phyloP scores from a whole-genome alignment of 2,797 vertebrate species.

The Mastacembelus armatus region DNA sequence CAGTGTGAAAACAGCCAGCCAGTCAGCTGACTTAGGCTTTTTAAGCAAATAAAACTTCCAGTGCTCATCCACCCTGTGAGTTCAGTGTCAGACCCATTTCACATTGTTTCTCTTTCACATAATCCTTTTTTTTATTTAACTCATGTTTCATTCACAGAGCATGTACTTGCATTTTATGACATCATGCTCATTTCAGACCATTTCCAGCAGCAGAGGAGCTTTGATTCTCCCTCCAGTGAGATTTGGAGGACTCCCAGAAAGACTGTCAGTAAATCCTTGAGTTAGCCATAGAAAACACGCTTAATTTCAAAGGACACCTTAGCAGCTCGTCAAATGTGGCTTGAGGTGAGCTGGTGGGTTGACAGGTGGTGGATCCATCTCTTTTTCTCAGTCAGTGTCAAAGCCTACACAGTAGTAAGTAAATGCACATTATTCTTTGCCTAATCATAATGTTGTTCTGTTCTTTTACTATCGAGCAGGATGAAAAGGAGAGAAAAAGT shows the following conservation, averaged over 20 bases:
- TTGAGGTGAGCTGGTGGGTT: slow-evolving; percentile 15
- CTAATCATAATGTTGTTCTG: background rate
- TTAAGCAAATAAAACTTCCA: no score
- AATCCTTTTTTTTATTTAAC: slow-evolving; percentile 1
- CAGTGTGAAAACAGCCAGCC: no score
- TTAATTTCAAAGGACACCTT: slow-evolving; percentile 20
- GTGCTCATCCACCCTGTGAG: background rate
- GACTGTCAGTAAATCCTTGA: slow-evolving; percentile 17
- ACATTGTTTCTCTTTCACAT: background rate
- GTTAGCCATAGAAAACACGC: background rate
- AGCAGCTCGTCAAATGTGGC: slow-evolving; percentile 2
- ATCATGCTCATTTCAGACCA: slow-evolving; percentile 19
- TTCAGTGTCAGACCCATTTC: background rate
- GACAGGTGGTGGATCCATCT: slow-evolving; percentile 6
- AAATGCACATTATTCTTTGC: background rate
- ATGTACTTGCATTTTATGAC: slow-evolving; percentile 25
- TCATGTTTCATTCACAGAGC: background rate
- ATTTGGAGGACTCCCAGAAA: slow-evolving; percentile 20
- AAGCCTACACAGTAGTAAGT: slow-evolving; percentile 3
- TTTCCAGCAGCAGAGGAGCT: slow-evolving; percentile 12
- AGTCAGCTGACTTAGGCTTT: no score
- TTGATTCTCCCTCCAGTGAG: slow-evolving; percentile 25
- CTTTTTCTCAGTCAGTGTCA: slow-evolving; percentile 16
- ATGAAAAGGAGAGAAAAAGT: background rate
- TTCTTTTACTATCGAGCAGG: background rate